These are phyloP conservation scores for Zaprionus obscuricornis DNA, from an alignment of 2,888 invertebrate genomes.

Conservation along the genomic window DNA sequence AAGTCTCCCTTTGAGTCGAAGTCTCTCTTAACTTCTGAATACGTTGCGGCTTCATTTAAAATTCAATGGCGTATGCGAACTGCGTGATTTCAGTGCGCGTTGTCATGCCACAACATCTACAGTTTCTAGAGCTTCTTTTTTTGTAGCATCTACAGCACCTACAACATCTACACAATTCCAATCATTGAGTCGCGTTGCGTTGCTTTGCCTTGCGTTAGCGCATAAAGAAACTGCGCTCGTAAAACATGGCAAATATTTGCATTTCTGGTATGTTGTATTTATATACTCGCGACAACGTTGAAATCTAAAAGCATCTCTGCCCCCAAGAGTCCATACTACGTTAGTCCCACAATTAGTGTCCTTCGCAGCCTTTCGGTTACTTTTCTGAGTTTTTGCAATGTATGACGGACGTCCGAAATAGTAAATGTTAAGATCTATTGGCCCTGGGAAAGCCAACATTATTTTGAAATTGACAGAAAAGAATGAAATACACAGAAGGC, in stretches of 20 bases:
- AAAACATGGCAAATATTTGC: conserved; percentile 67
- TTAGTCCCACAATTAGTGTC: conserved; percentile 38
- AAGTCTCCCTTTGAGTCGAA: conserved; percentile 2
- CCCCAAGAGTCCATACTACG: conserved; percentile 18
- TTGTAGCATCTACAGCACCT: neutral
- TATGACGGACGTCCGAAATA: too few relatives aligned
- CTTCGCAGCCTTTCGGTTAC: neutral
- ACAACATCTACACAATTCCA: conserved; percentile 41
- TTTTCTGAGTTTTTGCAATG: too few relatives aligned
- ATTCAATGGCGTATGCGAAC: conserved; percentile 72
- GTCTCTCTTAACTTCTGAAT: conserved; percentile 13
- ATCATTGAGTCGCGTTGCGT: conserved; percentile 35
- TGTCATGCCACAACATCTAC: too few relatives aligned
- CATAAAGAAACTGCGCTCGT: conserved; percentile 12
- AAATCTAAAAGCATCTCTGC: conserved; percentile 46
- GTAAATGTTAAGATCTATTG: neutral
- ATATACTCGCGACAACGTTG: conserved; percentile 1
- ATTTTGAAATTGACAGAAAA: conserved; percentile 2
- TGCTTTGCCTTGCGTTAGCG: too few relatives aligned
- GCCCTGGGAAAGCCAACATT: conserved; percentile 21
- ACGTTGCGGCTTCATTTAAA: conserved; percentile 68
- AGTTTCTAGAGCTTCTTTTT: neutral
- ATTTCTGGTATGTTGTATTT: conserved; percentile 35
- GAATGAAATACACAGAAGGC: neutral
- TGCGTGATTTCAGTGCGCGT: conserved; percentile 66